Conservation (phyloP, 2,888 invertebrate genomes). For the Rapana venosa region DNA sequence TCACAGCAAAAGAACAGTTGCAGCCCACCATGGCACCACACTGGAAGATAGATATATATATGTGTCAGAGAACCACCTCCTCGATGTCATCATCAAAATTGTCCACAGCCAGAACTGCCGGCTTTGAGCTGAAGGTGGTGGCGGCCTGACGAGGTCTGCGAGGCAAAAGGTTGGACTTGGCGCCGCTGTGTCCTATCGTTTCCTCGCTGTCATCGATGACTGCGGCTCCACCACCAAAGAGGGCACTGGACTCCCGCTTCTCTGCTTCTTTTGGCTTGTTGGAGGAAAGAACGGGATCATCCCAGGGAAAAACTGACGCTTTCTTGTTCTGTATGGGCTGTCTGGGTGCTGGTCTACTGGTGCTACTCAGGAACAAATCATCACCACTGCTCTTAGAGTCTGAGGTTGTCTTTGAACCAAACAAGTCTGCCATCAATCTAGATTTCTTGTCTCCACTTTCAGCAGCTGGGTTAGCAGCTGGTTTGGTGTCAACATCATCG, state of each 20-base stretch:
- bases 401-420: constrained; percentile 54
- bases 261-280: constrained; percentile 45
- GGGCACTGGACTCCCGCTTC: constrained; percentile 56
- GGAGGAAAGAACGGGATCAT: constrained; percentile 46
- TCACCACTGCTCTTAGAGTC: constrained; percentile 37
- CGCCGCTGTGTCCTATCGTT: constrained; percentile 25
- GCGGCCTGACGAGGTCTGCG: constrained; percentile 60
- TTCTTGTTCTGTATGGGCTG: background rate
- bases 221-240: constrained; percentile 70
- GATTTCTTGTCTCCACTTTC: constrained; percentile 59
- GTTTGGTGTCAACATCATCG: constrained; percentile 54
- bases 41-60: background rate
- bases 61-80: constrained; percentile 67
- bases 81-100: constrained; percentile 75
- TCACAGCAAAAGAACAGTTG: too few species aligned
- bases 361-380: constrained; percentile 39
- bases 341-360: background rate
- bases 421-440: constrained; percentile 69
- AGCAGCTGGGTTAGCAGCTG: constrained; percentile 7
- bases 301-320: constrained; percentile 60
- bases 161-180: constrained; percentile 58
- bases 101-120: constrained; percentile 71
- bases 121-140: constrained; percentile 68
- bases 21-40: background rate
- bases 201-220: constrained; percentile 66